phyloP scores from a whole-genome alignment of 2,888 invertebrate genomes.

The Drosophila ochracea region DNA sequence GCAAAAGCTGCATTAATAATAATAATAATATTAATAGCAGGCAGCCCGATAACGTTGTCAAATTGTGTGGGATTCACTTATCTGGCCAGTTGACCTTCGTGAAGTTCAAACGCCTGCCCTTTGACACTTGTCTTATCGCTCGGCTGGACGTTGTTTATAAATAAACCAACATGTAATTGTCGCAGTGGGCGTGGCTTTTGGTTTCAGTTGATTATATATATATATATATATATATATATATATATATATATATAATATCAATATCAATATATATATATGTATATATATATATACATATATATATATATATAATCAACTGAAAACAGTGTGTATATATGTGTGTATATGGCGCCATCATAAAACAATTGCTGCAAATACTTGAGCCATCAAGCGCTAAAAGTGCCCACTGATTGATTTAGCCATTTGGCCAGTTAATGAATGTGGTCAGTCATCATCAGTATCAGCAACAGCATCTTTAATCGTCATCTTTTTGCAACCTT shows the following conservation, averaged over 20 bases:
- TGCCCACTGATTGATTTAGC: slow-evolving; percentile 41
- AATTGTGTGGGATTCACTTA: slow-evolving; percentile 11
- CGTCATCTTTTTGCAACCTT: slow-evolving; percentile 52
- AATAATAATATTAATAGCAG: not conserved
- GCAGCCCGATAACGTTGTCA: slow-evolving; percentile 5
- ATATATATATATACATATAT: slow-evolving; percentile 8
- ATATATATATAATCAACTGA: slow-evolving; percentile 10
- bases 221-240: slow-evolving; percentile 4
- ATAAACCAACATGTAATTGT: slow-evolving; percentile 45
- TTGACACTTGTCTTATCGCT: slow-evolving; percentile 68
- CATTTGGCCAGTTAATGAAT: slow-evolving; percentile 26
- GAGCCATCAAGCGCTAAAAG: slow-evolving; percentile 1
- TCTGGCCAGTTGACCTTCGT: slow-evolving; percentile 62
- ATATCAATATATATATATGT: not conserved
- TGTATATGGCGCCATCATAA: slow-evolving; percentile 29
- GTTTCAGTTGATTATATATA: slow-evolving; percentile 7
- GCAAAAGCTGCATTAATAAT: not conserved
- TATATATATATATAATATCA: slow-evolving; percentile 9
- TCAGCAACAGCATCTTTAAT: not conserved
- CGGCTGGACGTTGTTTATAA: slow-evolving; percentile 36
- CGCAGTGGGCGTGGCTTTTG: slow-evolving; percentile 61
- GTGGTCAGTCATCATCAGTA: slow-evolving; percentile 1
- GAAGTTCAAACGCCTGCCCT: slow-evolving; percentile 76
- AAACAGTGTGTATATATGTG: not conserved
- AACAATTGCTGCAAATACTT: slow-evolving; percentile 43